Base-by-base conservation (phyloP, 2,888 invertebrate species). In the Torymus auratus region DNA sequence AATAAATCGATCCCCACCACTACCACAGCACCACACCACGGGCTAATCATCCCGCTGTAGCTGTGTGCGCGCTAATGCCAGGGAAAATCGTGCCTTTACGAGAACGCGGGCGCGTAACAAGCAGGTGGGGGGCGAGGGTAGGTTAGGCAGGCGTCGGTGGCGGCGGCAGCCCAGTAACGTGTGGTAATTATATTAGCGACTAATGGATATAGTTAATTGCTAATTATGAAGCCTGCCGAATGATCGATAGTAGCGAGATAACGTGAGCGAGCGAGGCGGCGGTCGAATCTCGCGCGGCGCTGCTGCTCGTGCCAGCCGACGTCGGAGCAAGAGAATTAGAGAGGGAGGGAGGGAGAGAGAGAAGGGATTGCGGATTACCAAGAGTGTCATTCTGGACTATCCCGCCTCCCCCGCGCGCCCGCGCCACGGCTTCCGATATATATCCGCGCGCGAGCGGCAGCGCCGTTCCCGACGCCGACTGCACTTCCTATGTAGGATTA, bases 131-230 rank as follows among this genome's bases (percentile, higher is more conserved):
- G 62, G 62, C n/a, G 50, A 68, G 67, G 53, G 13, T 41, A 41
- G 41, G 41, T 41, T 41, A 41, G 41, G 55, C 67, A 67, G 14
- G 64, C 23, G 56, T 64, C 53, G 73, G 60, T 20, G 65, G 14
- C 50, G 70, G 71, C 56, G 82, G 83, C 72, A 28, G 58, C 73
- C 77, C 74, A 72, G 87, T 86, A 89, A 87, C 88, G 89, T 88
- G 88, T 88, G 89, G 88, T 90, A 90, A 91, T 91, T 90, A 90
- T 91, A 90, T 91, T 89, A 90, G 88, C 86, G 88, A 89, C 91
- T 90, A 90, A 91, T 91, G 91, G 90, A 90, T 90, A 90, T 90
- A 90, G 90, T 90, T 91, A 90, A 91, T 91, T 90, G 90, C 91
- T 91, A 91, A 90, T 91, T 91, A 91, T 90, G 89, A 89, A 89